Conservation (phyloP, 1,140 invertebrate genomes). For the Drosophila setifemur region DNA sequence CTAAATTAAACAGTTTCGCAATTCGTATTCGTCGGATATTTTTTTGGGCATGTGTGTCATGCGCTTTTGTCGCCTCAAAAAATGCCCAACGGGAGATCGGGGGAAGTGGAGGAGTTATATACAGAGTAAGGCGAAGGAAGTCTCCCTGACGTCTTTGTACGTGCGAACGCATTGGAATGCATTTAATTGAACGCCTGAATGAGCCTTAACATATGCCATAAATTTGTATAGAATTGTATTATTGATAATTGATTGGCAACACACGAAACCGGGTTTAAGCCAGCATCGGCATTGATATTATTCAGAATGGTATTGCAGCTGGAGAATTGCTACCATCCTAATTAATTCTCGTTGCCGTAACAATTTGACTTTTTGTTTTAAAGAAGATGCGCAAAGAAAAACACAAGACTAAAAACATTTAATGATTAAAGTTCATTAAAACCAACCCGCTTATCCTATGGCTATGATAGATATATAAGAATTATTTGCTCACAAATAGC, state of each 20-base stretch:
- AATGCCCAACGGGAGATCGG: slow-evolving; percentile 22
- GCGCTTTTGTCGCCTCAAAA: slow-evolving; percentile 28
- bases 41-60: slow-evolving; percentile 76
- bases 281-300: no score
- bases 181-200: slow-evolving; percentile 67
- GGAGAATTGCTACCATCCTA: no score
- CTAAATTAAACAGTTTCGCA: slow-evolving; percentile 75
- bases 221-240: slow-evolving; percentile 35
- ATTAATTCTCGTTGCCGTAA: no score
- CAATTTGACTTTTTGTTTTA: no score
- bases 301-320: no score
- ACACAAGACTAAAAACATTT: no score
- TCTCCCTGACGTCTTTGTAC: slow-evolving; percentile 32
- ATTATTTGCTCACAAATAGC: no score
- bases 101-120: slow-evolving; percentile 17
- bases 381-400: no score
- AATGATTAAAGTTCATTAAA: no score
- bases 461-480: no score
- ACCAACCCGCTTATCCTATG: no score
- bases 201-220: slow-evolving; percentile 42
- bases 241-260: slow-evolving; percentile 25
- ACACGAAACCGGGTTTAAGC: slow-evolving; percentile 1
- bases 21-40: slow-evolving; percentile 33
- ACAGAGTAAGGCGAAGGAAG: slow-evolving; percentile 54
- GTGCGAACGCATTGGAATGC: slow-evolving; percentile 68